Evolutionary conservation across 2,888 invertebrate genomes (phyloP).

Genomic region (Octonoba sinensis): DNA sequence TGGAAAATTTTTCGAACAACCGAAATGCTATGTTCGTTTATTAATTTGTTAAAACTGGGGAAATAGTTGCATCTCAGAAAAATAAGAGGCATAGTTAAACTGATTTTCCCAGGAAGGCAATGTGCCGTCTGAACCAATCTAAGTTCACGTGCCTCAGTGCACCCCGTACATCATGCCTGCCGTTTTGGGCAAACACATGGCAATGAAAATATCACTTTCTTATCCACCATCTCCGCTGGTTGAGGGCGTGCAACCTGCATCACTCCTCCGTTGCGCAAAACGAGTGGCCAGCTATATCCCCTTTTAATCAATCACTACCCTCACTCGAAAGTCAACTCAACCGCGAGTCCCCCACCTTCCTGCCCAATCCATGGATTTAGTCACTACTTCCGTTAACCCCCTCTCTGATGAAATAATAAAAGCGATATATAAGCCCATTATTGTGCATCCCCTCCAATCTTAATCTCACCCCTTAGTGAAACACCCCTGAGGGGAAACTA

Average conservation of each 20-base stretch:
- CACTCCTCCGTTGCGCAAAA: slow-evolving; percentile 10
- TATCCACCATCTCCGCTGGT: slow-evolving; percentile 7
- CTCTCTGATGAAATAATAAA: slow-evolving; percentile 63
- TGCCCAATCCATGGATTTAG: slow-evolving; percentile 50
- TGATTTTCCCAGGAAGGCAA: too few species aligned
- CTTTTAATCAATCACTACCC: slow-evolving; percentile 46
- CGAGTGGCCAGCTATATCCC: slow-evolving; percentile 4
- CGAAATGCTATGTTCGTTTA: too few species aligned
- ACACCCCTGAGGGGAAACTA: slow-evolving; percentile 12
- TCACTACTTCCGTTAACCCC: slow-evolving; percentile 60
- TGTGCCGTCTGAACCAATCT: too few species aligned
- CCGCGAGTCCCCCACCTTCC: slow-evolving; percentile 26
- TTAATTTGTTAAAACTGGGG: too few species aligned
- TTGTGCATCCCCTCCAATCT: slow-evolving; percentile 36
- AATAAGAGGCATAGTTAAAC: too few species aligned
- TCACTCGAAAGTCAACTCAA: slow-evolving; percentile 57
- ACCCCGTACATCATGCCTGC: too few species aligned
- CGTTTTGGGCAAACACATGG: neutral
- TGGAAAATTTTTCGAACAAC: too few species aligned
- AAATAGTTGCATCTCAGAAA: too few species aligned
- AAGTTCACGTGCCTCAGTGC: too few species aligned
- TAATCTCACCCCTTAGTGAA: slow-evolving; percentile 41
- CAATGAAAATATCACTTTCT: slow-evolving; percentile 18
- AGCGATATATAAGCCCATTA: slow-evolving; percentile 62
- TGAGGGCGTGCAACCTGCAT: neutral